phyloP scores from a whole-genome alignment of 2,113 vertebrate species.

The Proteles cristata region DNA sequence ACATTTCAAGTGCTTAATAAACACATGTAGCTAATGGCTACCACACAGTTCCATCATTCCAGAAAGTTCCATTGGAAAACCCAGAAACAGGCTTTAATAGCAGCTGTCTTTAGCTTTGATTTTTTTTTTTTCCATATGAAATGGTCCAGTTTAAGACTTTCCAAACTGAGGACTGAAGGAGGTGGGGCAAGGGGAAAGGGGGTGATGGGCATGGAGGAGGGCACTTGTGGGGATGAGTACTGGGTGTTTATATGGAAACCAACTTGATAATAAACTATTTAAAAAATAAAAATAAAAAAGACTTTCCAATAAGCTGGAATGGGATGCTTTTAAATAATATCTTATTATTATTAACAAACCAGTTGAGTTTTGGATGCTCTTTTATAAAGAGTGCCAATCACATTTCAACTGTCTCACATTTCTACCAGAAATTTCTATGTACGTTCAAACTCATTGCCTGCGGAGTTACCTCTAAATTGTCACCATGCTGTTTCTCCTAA shows the following conservation, averaged over 20 bases:
- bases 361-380: not conserved
- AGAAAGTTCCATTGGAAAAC: not conserved
- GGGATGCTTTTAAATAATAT: not conserved
- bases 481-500: not conserved
- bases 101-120: not conserved
- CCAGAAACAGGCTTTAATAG: not conserved
- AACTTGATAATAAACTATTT: too few relatives aligned
- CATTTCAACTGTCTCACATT: not conserved
- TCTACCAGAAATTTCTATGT: not conserved
- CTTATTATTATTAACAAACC: not conserved
- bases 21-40: not conserved
- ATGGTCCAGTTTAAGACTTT: not conserved
- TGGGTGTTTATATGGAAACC: too few relatives aligned
- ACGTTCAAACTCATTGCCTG: not conserved
- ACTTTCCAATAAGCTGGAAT: not conserved
- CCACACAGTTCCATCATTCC: not conserved
- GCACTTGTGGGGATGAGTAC: too few relatives aligned
- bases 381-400: not conserved
- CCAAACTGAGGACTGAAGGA: not conserved
- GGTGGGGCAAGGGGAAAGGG: too few relatives aligned
- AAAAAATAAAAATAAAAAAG: not conserved
- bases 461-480: not conserved
- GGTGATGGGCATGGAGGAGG: too few relatives aligned
- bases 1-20: not conserved
- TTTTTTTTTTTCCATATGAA: not conserved